phyloP scores from a whole-genome alignment of 2,888 invertebrate genomes.

The Unio pictorum region DNA sequence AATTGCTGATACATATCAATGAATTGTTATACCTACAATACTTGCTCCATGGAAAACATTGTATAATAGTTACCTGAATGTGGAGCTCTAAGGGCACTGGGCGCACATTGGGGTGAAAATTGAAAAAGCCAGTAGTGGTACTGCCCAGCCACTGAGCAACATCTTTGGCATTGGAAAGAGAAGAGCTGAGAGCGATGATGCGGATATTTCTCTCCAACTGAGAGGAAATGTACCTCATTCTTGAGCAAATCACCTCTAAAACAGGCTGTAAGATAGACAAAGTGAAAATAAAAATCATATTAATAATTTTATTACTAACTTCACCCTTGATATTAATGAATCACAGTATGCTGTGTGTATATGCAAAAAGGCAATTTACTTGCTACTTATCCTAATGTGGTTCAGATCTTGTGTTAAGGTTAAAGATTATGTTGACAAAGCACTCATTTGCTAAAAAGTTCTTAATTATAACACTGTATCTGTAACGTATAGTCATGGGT shows the following conservation, averaged over 20 bases:
- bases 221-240: conserved; percentile 95
- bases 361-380: too few relatives aligned
- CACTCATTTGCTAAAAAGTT: too few relatives aligned
- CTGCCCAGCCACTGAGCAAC: conserved; percentile 97
- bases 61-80: conserved; percentile 76
- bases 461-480: too few relatives aligned
- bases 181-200: conserved; percentile 93
- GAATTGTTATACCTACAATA: too few relatives aligned
- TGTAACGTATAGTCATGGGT: too few relatives aligned
- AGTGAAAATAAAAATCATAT: not conserved
- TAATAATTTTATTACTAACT: not conserved
- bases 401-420: too few relatives aligned
- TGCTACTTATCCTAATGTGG: too few relatives aligned
- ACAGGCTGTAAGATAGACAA: conserved; percentile 78
- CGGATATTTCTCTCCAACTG: conserved; percentile 86
- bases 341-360: not conserved
- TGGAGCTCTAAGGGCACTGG: conserved; percentile 96
- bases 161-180: conserved; percentile 94
- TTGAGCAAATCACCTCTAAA: conserved; percentile 89
- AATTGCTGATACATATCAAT: too few relatives aligned
- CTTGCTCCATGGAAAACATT: too few relatives aligned
- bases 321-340: not conserved
- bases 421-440: too few relatives aligned
- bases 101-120: conserved; percentile 98
- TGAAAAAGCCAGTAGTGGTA: conserved; percentile 93